A percentile compares a stretch with the other conserved stretches of the same genome.
Conservation (phyloP, 2,113 vertebrate species). For the Gopherus evgoodei region DNA sequence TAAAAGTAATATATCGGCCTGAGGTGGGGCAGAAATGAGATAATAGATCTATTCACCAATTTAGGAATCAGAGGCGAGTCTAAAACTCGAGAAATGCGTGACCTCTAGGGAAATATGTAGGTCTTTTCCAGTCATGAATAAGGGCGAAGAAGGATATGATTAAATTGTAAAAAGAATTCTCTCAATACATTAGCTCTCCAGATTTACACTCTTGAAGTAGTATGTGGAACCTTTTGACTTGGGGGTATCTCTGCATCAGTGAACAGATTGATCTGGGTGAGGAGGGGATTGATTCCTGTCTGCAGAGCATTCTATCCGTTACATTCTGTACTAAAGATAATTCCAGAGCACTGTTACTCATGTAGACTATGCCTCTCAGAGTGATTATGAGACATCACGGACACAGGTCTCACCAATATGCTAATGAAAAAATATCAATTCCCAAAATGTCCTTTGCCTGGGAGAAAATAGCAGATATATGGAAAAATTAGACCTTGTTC, state of each 20-base stretch:
- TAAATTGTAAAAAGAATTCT: not conserved
- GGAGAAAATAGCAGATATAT: not conserved
- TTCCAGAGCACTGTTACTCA: not conserved
- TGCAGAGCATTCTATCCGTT: not conserved
- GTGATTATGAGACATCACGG: rapidly evolving
- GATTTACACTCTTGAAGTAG: not conserved
- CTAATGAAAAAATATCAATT: not conserved
- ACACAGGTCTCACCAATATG: not conserved
- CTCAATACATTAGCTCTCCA: not conserved
- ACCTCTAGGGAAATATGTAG: not conserved
- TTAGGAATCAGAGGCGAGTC: not conserved
- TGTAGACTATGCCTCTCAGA: not conserved
- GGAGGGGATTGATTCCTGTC: not conserved
- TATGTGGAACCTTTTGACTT: rapidly evolving
- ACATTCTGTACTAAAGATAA: not conserved
- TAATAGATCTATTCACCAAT: not conserved
- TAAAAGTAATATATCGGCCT: not conserved
- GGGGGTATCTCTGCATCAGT: not conserved
- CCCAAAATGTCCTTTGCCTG: rapidly evolving
- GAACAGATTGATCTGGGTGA: rapidly evolving
- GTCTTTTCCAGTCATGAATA: not conserved
- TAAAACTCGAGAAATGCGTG: not conserved
- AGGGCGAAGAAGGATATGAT: rapidly evolving
- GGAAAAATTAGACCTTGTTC: not conserved
- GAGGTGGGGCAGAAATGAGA: not conserved